These are phyloP conservation scores for Pedionomus torquatus DNA, from an alignment of 2,113 vertebrate species.

Conservation along the genomic window DNA sequence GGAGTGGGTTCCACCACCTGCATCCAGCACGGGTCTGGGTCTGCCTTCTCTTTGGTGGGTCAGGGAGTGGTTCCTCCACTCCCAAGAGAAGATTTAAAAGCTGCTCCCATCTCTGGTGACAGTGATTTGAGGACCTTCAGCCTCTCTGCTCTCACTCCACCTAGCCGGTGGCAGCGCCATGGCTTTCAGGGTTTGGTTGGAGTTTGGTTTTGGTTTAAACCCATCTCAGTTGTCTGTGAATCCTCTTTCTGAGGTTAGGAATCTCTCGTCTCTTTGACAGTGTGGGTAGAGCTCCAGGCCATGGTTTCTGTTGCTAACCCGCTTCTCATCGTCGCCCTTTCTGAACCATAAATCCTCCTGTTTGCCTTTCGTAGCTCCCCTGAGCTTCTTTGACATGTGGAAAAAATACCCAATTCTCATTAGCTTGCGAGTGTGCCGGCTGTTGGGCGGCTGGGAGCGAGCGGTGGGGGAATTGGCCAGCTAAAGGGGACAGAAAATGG, in stretches of 20 bases:
- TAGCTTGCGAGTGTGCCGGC: not conserved
- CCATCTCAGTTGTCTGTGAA: accelerated
- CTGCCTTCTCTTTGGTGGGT: not conserved
- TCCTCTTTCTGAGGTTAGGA: not conserved
- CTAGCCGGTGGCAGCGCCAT: accelerated
- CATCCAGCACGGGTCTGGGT: not conserved
- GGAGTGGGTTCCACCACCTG: accelerated
- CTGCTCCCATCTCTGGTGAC: not conserved
- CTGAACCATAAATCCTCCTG: not conserved
- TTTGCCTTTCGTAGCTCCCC: conserved; percentile 2
- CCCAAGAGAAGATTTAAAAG: not conserved
- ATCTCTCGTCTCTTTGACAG: not conserved
- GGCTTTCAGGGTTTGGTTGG: not conserved
- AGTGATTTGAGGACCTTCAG: not conserved
- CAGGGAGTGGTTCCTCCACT: not conserved
- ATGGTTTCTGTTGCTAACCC: not conserved
- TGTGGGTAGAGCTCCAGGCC: not conserved
- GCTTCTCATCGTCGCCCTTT: not conserved
- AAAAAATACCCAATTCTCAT: not conserved
- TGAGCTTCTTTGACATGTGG: not conserved
- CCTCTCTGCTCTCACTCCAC: not conserved
- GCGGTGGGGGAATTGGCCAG: not conserved
- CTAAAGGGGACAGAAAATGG: not conserved
- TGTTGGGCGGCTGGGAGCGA: not conserved
- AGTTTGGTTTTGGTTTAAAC: not conserved